phyloP scores from a whole-genome alignment of 2,888 invertebrate genomes.

The Elysia crispata region DNA sequence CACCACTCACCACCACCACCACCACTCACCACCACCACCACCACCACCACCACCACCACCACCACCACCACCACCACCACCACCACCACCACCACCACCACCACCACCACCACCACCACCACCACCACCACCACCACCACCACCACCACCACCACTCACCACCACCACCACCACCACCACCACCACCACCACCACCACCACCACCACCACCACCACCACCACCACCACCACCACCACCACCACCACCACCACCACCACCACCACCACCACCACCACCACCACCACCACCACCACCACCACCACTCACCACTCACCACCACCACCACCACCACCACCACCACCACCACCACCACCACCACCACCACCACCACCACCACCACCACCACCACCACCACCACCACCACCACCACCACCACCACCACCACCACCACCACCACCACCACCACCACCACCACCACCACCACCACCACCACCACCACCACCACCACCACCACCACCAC shows the following conservation, averaged over 20 bases:
- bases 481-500: too few relatives aligned
- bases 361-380: background rate
- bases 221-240: background rate
- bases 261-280: background rate
- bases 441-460: too few relatives aligned
- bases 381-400: too few relatives aligned
- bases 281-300: too few relatives aligned
- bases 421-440: too few relatives aligned
- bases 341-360: background rate
- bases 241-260: constrained; percentile 11
- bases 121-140: background rate
- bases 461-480: too few relatives aligned
- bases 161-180: background rate
- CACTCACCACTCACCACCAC: too few relatives aligned
- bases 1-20: background rate
- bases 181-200: background rate
- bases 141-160: background rate
- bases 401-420: too few relatives aligned
- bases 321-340: background rate
- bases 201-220: background rate
- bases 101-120: background rate
- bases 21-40: background rate
- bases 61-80: constrained; percentile 3
- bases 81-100: background rate
- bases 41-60: background rate